phyloP scores from a whole-genome alignment of 1,140 invertebrate genomes.

The Myzus persicae region DNA sequence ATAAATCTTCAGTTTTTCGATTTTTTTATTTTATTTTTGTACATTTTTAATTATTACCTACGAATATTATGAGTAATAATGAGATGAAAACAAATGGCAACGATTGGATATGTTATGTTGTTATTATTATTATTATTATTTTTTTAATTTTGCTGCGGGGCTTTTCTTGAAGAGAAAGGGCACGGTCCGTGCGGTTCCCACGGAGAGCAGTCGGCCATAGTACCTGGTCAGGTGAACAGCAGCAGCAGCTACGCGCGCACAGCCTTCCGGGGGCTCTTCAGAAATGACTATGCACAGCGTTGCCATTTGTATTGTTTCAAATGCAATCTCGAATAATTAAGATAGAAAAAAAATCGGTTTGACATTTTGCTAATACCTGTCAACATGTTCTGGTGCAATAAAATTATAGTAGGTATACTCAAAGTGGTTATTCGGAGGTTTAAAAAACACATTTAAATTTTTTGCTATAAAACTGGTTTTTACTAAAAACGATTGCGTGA shows the following conservation, averaged over 20 bases:
- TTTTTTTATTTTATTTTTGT: neutral
- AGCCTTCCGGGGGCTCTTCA: constrained; percentile 52
- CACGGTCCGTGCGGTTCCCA: constrained; percentile 57
- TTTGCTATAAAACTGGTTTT: constrained; percentile 42
- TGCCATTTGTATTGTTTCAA: constrained; percentile 42
- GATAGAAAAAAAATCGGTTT: neutral
- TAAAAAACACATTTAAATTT: constrained; percentile 15
- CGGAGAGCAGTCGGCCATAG: constrained; percentile 58
- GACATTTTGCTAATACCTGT: constrained; percentile 26
- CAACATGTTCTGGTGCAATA: neutral
- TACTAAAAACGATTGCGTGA: neutral
- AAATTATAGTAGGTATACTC: neutral
- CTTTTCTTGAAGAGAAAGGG: constrained; percentile 56
- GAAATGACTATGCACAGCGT: constrained; percentile 37
- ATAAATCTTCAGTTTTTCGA: neutral
- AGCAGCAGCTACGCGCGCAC: constrained; percentile 43
- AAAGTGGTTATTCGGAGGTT: neutral
- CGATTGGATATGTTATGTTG: constrained; percentile 31
- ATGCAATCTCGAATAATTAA: constrained; percentile 36
- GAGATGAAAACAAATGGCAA: constrained; percentile 27
- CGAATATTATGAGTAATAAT: constrained; percentile 21
- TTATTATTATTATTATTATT: constrained; percentile 46
- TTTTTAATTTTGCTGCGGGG: constrained; percentile 42
- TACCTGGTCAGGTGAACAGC: constrained; percentile 58
- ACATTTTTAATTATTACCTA: neutral